These are phyloP conservation scores for Spodoptera exigua DNA, from an alignment of 2,888 invertebrate genomes.

Conservation along the genomic window DNA sequence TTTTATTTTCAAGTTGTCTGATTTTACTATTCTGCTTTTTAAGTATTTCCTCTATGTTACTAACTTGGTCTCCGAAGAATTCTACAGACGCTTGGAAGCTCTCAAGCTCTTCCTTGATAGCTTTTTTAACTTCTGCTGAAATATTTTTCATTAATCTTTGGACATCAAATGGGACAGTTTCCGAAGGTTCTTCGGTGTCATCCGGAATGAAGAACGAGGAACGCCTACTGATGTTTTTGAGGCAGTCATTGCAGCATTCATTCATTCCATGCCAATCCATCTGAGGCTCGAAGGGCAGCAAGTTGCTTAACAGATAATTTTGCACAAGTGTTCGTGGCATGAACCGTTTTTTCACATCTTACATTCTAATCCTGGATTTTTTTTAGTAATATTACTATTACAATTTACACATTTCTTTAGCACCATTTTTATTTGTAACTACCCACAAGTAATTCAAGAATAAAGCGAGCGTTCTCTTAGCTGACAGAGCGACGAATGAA, in stretches of 20 bases:
- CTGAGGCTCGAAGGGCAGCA: conserved; percentile 1
- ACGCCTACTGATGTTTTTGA: conserved; percentile 1
- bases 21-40: conserved; percentile 9
- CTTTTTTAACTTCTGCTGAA: conserved; percentile 7
- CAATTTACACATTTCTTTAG: conserved; percentile 8
- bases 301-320: conserved; percentile 5
- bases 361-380: conserved; percentile 5
- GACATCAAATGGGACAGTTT: not conserved
- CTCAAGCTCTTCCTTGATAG: conserved; percentile 9
- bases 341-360: conserved; percentile 9
- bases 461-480: no score
- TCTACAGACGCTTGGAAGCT: not conserved
- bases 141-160: conserved; percentile 11
- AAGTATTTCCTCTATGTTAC: conserved; percentile 2
- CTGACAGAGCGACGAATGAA: no score
- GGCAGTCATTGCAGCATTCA: conserved; percentile 16
- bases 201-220: conserved; percentile 18
- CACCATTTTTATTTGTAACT: conserved; percentile 14
- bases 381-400: conserved; percentile 4
- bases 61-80: conserved; percentile 2
- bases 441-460: no score
- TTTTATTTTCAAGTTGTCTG: conserved; percentile 11
- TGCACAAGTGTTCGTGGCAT: conserved; percentile 5
- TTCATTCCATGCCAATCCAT: conserved; percentile 16
- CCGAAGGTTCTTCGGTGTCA: conserved; percentile 3